Percentiles rank a stretch among this genome's conserved stretches.
Conservation (phyloP, 1,140 invertebrate species). For the Andricus grossulariae region DNA sequence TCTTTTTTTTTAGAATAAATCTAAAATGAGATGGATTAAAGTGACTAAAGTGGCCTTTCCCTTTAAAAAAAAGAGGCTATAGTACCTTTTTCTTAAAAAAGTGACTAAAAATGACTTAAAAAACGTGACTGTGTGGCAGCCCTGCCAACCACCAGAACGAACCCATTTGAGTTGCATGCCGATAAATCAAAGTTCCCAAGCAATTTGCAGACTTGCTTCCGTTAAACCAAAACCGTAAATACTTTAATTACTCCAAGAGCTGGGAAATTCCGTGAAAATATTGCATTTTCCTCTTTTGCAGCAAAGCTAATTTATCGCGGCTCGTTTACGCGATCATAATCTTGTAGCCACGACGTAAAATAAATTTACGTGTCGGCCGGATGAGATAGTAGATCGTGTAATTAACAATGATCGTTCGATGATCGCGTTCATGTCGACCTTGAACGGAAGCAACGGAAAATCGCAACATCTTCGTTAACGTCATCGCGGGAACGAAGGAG, state of each 20-base stretch:
- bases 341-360: conserved; percentile 32
- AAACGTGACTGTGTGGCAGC: too few relatives aligned
- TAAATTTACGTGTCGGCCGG: conserved; percentile 43
- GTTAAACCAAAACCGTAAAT: neutral
- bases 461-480: conserved; percentile 45
- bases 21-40: too few relatives aligned
- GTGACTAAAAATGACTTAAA: too few relatives aligned
- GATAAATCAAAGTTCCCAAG: too few relatives aligned
- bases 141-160: too few relatives aligned
- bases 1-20: too few relatives aligned
- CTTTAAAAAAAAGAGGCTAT: too few relatives aligned
- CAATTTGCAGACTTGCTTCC: too few relatives aligned
- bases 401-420: conserved; percentile 51
- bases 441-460: conserved; percentile 42
- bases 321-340: conserved; percentile 16
- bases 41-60: too few relatives aligned
- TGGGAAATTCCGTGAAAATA: neutral
- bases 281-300: neutral
- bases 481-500: conserved; percentile 1
- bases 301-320: neutral
- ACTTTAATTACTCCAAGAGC: neutral
- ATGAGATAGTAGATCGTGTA: conserved; percentile 42
- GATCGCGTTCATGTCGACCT: conserved; percentile 34
- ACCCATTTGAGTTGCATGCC: too few relatives aligned
- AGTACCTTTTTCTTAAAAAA: too few relatives aligned